These are phyloP conservation scores for Beris chalybata DNA, from an alignment of 2,888 invertebrate species.

Conservation along the genomic window DNA sequence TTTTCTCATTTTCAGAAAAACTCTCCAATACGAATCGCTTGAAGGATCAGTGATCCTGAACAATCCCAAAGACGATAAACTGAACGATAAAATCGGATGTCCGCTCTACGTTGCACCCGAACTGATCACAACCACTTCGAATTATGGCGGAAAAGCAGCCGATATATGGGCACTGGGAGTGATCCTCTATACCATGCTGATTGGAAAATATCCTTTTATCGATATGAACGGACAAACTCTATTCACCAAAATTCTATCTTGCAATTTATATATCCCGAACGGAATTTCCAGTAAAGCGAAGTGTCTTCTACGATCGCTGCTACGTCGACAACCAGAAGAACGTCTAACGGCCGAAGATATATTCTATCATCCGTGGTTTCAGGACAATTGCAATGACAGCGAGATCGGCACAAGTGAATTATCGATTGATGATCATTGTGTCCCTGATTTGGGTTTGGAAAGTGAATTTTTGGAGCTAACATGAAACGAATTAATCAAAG, in stretches of 20 bases:
- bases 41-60: slow-evolving; percentile 55
- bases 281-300: slow-evolving; percentile 78
- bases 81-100: slow-evolving; percentile 54
- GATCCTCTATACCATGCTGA: slow-evolving; percentile 54
- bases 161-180: slow-evolving; percentile 56
- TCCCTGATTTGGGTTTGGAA: slow-evolving; percentile 35
- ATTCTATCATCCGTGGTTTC: slow-evolving; percentile 83
- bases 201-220: slow-evolving; percentile 53
- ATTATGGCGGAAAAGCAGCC: slow-evolving; percentile 53
- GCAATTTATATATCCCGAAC: slow-evolving; percentile 82
- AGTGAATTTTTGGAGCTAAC: slow-evolving; percentile 27
- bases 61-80: slow-evolving; percentile 49
- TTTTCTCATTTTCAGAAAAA: slow-evolving; percentile 46
- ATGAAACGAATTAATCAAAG: slow-evolving; percentile 10
- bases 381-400: slow-evolving; percentile 57
- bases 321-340: slow-evolving; percentile 80
- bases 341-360: slow-evolving; percentile 78
- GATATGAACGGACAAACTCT: slow-evolving; percentile 55
- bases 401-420: slow-evolving; percentile 42
- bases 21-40: slow-evolving; percentile 54
- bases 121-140: slow-evolving; percentile 50
- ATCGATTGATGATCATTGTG: slow-evolving; percentile 51
- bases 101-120: slow-evolving; percentile 55
- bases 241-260: slow-evolving; percentile 86
- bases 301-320: slow-evolving; percentile 78